Evolutionary conservation across 1,140 invertebrate genomes (phyloP).

Genomic region (Hycleus cichorii): DNA sequence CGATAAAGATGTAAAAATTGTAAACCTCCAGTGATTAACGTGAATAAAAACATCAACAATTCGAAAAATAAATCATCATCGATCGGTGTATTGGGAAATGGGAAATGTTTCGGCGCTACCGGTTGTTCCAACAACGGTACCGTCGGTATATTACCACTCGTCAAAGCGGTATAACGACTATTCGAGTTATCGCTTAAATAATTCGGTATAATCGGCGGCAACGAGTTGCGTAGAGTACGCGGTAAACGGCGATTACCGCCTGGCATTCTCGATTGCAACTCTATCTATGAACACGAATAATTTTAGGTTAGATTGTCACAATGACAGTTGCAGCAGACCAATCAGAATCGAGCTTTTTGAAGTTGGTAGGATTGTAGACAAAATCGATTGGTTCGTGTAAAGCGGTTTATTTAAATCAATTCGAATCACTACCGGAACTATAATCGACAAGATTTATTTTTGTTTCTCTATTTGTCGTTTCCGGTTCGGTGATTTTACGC

Average conservation of each 20-base stretch:
- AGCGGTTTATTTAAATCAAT: conserved; percentile 5
- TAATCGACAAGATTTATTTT: conserved; percentile 25
- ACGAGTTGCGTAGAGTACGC: conserved; percentile 17
- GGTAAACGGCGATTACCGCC: conserved; percentile 27
- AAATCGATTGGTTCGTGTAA: too few relatives aligned
- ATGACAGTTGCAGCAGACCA: too few relatives aligned
- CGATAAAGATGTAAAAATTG: conserved; percentile 94
- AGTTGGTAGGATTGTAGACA: too few relatives aligned
- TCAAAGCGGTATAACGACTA: conserved; percentile 25
- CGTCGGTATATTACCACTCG: conserved; percentile 16
- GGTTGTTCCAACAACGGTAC: conserved; percentile 33
- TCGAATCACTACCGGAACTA: conserved; percentile 19
- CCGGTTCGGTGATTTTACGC: not conserved
- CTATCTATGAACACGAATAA: too few relatives aligned
- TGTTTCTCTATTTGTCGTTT: conserved; percentile 6
- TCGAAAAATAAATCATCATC: conserved; percentile 82
- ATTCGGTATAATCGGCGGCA: conserved; percentile 21
- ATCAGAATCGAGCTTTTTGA: too few relatives aligned
- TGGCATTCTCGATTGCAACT: conserved; percentile 18
- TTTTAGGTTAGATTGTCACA: too few relatives aligned
- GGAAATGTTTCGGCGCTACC: conserved; percentile 66
- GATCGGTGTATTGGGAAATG: conserved; percentile 75
- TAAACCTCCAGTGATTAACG: conserved; percentile 61
- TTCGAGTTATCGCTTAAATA: conserved; percentile 17
- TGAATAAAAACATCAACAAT: conserved; percentile 73